Evolutionary conservation across 2,113 vertebrate genomes (phyloP), one percentile per base, ranked within the genome.

Genomic region (Colistium nudipinnis): DNA sequence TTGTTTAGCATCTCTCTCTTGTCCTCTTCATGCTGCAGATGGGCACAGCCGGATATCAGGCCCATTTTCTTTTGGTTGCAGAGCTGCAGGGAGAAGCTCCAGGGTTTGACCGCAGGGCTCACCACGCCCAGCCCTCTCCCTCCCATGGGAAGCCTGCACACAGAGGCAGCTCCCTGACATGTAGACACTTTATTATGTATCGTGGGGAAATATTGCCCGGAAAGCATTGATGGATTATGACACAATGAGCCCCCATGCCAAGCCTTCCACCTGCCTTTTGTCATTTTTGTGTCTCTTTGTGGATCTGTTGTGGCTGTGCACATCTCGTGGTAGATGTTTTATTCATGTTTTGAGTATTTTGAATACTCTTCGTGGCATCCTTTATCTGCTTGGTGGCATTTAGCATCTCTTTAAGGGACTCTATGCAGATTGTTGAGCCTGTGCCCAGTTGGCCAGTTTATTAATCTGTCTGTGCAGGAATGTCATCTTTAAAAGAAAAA

Each of bases 81-180:
- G 67, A 49, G 59, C 70, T 57, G 61, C 70, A 51, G 62, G 53
- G 55, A 66, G 73, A 72, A 62, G 71, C 77, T 76, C 35, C 51
- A 36, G 72, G 70, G 64, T 78, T 80, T 87, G 74, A 74, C 76
- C 78, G 25, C 43, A 5, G 35, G 53, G 17, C 65, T 76, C 35
- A 35, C 64, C 31, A 43, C 63, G 22, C 64, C 57, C 35, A 16
- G 35, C 52, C 62, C 53, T 60, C 78, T 63, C 53, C 48, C 57
- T 64, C 39, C 49, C 51, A 39, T 71, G 59, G 24, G 62, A 62
- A 33, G 31, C 17, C 19, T 38, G 73, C 38, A 59, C 74, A 76
- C 62, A 82, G 70, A 76, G 72, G 51, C 36, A 61, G 73, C 48
- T n/a, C n/a, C n/a, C 62, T 62, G 65, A 72, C 76, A 55, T 63